Base-by-base conservation (phyloP, 2,113 vertebrate species). In the Cyprichromis sp. region DNA sequence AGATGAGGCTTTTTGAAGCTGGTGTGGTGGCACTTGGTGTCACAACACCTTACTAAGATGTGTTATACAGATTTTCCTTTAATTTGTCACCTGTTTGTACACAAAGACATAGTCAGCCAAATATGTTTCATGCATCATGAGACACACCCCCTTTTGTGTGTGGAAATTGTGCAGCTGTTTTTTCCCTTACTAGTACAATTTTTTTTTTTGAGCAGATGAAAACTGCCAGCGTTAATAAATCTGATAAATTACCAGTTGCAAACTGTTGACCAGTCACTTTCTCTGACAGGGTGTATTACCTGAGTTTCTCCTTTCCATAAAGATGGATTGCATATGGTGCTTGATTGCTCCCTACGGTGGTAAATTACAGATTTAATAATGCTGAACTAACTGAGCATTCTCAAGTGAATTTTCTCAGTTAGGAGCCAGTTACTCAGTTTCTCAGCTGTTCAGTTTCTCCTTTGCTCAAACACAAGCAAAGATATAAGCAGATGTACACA, bases 261-360 rank as follows among this genome's bases (percentile, higher is more conserved):
- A 92, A 93, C 79, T 94, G 94, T 94, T 92, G 92, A 94, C 87
- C 87, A 89, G 79, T 92, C 83, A 84, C 26, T 92, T 91, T 89
- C 93, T 84, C 83, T 90, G 88, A 93, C 82, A 76, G 82, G 19
- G 3, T 42, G 45, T 53, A 78, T 82, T 90, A 87, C 57, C 31
- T 80, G 85, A 88, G 83, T 89, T 91, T 86, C 53, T 52, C 34
- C 81, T 61, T 89, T 81, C 81, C 54, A 57, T 82, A 34, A 36
- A 87, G 83, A 92, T 66, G 7, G 45, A 81, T 80, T 84, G 81
- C 81, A 88, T 89, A 86, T 85, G 42, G 66, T 80, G 81, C 85
- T 24, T 88, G 91, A 91, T 91, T 87, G 80, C 83, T 90, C 90
- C 85, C 81, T 5, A 17, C 79, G 81, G 92, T 89, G 88, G 61